Conservation (phyloP, 1,140 invertebrate species). For the Leptonema lineaticorne region DNA sequence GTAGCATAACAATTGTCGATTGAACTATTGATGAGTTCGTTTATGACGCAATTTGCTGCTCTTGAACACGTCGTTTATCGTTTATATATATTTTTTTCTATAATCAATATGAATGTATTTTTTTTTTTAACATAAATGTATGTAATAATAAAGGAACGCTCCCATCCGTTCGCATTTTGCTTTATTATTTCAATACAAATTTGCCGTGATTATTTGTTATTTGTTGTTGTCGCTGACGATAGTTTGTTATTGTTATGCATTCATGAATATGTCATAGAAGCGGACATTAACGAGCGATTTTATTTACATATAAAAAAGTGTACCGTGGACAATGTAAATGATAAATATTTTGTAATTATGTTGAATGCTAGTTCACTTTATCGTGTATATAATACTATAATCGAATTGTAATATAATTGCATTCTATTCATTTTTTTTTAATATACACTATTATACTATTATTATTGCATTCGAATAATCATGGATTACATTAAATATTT, state of each 20-base stretch:
- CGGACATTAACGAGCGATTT: not conserved
- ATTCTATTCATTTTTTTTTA: no score
- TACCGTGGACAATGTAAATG: no score
- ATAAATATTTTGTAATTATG: no score
- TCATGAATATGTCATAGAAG: not conserved
- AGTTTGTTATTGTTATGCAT: not conserved
- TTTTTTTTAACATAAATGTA: no score
- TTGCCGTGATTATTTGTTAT: not conserved
- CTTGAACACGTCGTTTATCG: not conserved
- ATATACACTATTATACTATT: no score
- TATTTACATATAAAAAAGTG: conserved; percentile 15
- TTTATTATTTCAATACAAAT: not conserved
- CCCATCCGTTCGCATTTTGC: not conserved
- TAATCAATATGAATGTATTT: not conserved
- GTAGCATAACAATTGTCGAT: no score
- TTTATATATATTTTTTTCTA: not conserved
- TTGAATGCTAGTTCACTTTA: no score
- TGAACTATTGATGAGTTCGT: not conserved
- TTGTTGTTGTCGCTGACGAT: not conserved
- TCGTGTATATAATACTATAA: no score
- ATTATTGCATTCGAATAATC: no score
- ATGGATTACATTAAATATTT: no score
- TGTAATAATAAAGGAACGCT: no score
- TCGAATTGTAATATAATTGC: no score
- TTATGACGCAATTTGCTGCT: conserved; percentile 1